Percentiles rank a stretch among this genome's conserved stretches.
phyloP scores from a whole-genome alignment of 2,797 vertebrate species.

The Trematomus bernacchii region DNA sequence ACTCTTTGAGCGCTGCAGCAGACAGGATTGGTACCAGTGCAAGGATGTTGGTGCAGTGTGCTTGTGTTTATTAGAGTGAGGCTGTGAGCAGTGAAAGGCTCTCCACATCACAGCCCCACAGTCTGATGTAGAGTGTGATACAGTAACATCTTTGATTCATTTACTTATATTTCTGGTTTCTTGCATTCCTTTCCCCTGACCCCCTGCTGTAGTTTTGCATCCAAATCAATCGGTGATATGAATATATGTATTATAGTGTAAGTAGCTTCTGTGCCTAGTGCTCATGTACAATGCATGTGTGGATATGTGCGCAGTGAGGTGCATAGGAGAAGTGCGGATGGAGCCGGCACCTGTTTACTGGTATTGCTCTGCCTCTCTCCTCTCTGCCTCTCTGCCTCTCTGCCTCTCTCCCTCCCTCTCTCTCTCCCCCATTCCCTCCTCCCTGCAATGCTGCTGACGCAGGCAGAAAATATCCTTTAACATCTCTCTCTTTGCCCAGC shows the following conservation, averaged over 20 bases:
- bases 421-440: conserved; percentile 62
- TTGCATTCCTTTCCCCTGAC: neutral
- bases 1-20: conserved; percentile 74
- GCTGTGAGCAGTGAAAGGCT: conserved; percentile 36
- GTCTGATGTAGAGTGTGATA: conserved; percentile 13
- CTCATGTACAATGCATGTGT: conserved; percentile 30
- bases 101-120: conserved; percentile 14
- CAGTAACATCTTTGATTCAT: conserved; percentile 20
- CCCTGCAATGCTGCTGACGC: conserved; percentile 88
- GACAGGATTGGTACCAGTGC: conserved; percentile 64
- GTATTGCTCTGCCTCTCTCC: conserved; percentile 70
- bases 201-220: conserved; percentile 16
- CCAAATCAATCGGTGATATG: conserved; percentile 10
- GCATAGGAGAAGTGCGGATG: conserved; percentile 69
- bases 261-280: conserved; percentile 10
- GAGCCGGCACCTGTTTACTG: conserved; percentile 78
- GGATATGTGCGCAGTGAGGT: conserved; percentile 38
- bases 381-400: conserved; percentile 57
- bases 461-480: conserved; percentile 83
- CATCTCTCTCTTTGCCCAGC: conserved; percentile 75
- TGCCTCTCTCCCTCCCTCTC: conserved; percentile 9
- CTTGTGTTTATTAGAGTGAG: conserved; percentile 50
- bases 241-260: neutral
- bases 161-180: conserved; percentile 18
- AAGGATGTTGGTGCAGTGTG: conserved; percentile 76